Evolutionary conservation across 1,140 invertebrate species (phyloP), one percentile per base, ranked within the genome.

Genomic region (Rhopalosiphum maidis): DNA sequence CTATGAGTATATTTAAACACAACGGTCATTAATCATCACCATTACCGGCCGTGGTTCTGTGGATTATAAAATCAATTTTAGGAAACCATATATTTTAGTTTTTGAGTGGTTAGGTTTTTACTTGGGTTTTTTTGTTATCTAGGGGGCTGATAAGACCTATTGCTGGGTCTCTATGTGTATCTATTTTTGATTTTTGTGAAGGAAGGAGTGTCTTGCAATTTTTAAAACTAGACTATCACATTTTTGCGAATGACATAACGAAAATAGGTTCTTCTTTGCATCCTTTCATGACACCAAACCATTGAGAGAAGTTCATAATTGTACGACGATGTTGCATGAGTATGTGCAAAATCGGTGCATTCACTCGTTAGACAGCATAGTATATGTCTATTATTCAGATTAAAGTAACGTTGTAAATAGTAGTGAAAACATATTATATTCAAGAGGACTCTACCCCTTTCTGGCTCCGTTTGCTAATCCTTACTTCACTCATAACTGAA

Each of bases 1-100:
- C 60, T 77, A 77, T 77, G n/a, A n/a, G 60, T 77, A 77, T 77
- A 77, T 77, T 77, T 77, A 77, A n/a, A 77, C 60, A 77, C 60
- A 77, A n/a, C 30, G 18, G 18, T 68, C 60, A n/a, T 68, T 15
- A 68, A 21, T 68, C 60, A 77, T 18, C 11, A n/a, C 4, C 60
- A 3, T 15, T n/a, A n/a, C n/a, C 60, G 30, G 15, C 4, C 30
- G 30, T n/a, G 3, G 55, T 60, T 23, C 30, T 60, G 55, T 30
- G 9, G 30, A 77, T n/a, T n/a, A 18, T n/a, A n/a, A 77, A 77
- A 77, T 77, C n/a, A 18, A 77, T 77, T 77, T n/a, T 4, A 77
- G n/a, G 5, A n/a, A 68, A 68, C 30, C 11, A 15, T 41, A 41
- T 41, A 41, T 41, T 41, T 41, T 41, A 41, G 41, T 2, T 2